Percentiles rank a stretch among this genome's conserved stretches.
phyloP scores from a whole-genome alignment of 35 echinoderm and acorn worm genomes.

The Hemicentrotus pulcherrimus region DNA sequence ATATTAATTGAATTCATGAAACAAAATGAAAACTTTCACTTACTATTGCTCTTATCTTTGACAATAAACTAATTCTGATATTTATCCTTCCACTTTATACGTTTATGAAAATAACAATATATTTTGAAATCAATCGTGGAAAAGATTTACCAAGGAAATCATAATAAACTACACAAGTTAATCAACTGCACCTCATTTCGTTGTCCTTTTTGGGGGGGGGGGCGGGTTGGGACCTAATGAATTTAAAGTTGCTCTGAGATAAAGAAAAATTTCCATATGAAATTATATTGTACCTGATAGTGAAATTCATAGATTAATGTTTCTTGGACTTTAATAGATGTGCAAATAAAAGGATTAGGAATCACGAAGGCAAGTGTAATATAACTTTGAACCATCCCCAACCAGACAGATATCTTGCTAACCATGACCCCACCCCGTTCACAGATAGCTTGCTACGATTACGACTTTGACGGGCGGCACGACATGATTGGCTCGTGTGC shows the following conservation, averaged over 20 bases:
- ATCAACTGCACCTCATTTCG: too few species aligned
- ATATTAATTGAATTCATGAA: not conserved
- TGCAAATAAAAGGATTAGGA: not conserved
- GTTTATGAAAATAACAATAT: too few species aligned
- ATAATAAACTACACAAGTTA: too few species aligned
- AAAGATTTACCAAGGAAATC: too few species aligned
- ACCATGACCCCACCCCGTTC: constrained; percentile 51
- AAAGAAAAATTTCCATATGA: not conserved
- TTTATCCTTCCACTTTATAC: too few species aligned
- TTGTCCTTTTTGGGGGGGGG: too few species aligned
- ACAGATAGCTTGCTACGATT: constrained; percentile 91
- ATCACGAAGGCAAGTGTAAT: not conserved
- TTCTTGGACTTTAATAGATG: not conserved
- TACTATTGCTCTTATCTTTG: too few species aligned
- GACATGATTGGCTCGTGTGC: constrained; percentile 91
- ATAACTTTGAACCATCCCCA: not conserved
- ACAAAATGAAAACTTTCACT: too few species aligned
- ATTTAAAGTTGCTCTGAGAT: not conserved
- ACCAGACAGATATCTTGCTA: not conserved
- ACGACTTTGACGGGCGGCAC: constrained; percentile 96
- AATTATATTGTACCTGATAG: not conserved
- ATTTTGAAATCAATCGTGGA: too few species aligned
- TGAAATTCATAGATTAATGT: not conserved
- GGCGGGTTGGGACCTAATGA: not conserved
- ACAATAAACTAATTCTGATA: too few species aligned